Percentiles rank a stretch among this genome's conserved stretches.
Evolutionary conservation across 2,113 vertebrate species (phyloP).

Genomic region (Coracopsis vasa): DNA sequence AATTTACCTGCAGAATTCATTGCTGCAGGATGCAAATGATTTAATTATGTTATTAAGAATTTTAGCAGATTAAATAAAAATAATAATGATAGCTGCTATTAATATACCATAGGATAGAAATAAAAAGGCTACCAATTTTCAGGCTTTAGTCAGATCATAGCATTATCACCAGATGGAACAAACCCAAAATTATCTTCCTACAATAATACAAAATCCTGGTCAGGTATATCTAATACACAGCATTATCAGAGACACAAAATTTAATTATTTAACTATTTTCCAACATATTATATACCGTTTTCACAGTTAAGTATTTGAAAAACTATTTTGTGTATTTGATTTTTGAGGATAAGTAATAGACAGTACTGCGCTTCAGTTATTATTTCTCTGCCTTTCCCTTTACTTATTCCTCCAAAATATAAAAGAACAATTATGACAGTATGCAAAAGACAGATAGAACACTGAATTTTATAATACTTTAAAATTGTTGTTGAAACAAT

Average conservation of each 20-base stretch:
- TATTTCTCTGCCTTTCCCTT: not conserved
- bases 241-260: not conserved
- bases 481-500: not conserved
- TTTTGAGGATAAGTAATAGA: not conserved
- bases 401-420: not conserved
- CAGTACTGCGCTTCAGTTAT: not conserved
- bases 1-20: slow-evolving; percentile 15
- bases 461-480: not conserved
- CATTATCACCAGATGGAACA: not conserved
- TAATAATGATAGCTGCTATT: not conserved
- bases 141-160: not conserved
- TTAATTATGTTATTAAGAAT: slow-evolving; percentile 30
- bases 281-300: not conserved
- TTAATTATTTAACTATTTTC: not conserved
- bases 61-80: not conserved
- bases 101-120: not conserved
- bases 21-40: slow-evolving; percentile 33
- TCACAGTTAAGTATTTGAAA: not conserved
- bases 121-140: slow-evolving; percentile 11
- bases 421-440: not conserved
- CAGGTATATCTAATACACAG: not conserved
- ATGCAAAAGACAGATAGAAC: not conserved
- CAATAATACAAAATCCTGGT: not conserved
- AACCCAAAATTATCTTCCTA: not conserved
- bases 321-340: not conserved